phyloP scores from a whole-genome alignment of 2,113 vertebrate genomes.

The Oophaga pumilio region DNA sequence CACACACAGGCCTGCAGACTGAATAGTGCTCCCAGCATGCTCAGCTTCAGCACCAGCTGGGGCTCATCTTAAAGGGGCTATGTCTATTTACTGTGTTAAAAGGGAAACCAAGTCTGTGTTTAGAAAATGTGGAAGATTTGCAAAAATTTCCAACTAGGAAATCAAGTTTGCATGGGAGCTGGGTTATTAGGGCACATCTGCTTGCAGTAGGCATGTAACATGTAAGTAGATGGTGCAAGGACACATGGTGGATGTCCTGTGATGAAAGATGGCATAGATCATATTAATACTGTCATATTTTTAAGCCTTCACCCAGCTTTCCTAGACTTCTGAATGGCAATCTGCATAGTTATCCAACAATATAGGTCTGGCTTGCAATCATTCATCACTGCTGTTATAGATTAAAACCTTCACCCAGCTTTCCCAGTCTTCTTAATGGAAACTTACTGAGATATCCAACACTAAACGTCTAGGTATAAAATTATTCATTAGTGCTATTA shows the following conservation, averaged over 20 bases:
- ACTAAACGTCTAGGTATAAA: too few species aligned
- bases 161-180: not conserved
- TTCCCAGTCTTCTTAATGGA: too few species aligned
- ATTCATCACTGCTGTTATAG: too few species aligned
- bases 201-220: not conserved
- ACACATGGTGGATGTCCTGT: too few species aligned
- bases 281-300: not conserved
- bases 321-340: too few species aligned
- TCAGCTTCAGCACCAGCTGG: conserved; percentile 54
- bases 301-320: too few species aligned
- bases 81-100: conserved; percentile 37
- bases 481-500: too few species aligned
- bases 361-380: too few species aligned
- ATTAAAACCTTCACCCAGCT: too few species aligned
- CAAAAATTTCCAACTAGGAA: not conserved
- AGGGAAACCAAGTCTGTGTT: not conserved
- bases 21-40: conserved; percentile 55
- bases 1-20: conserved; percentile 48
- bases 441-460: too few species aligned
- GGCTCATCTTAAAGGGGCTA: conserved; percentile 51
- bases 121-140: not conserved
- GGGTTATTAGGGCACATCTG: conserved; percentile 4
- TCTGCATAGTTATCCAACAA: too few species aligned
- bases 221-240: not conserved
- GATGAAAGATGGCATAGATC: not conserved